Conservation (phyloP, 2,113 vertebrate genomes). For the Menura novaehollandiae region DNA sequence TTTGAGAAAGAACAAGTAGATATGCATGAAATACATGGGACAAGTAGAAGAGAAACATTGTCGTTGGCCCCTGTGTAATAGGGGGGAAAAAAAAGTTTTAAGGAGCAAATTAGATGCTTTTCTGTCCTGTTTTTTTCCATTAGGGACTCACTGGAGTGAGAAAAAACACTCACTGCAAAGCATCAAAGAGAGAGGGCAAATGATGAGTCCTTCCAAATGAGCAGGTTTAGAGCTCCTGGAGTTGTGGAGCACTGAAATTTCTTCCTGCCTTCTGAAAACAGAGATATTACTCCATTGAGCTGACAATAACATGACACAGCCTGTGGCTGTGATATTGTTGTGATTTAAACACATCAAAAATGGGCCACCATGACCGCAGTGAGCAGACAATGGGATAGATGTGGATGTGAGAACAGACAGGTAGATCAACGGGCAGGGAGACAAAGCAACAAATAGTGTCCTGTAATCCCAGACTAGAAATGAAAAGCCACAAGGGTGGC, state of each 20-base stretch:
- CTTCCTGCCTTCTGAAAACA: background rate
- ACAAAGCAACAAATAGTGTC: background rate
- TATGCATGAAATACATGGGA: background rate
- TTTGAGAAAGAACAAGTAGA: background rate
- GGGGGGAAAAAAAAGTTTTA: background rate
- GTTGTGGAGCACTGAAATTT: background rate
- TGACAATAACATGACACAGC: background rate
- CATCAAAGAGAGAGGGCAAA: background rate
- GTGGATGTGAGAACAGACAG: background rate
- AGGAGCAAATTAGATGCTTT: background rate
- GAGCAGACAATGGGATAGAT: background rate
- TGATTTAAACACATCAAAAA: background rate
- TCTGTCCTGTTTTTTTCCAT: background rate
- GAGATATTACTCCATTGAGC: background rate
- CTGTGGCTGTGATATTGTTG: background rate
- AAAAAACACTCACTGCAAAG: background rate
- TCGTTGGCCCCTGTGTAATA: background rate
- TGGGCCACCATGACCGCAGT: fast-evolving
- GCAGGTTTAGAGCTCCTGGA: background rate
- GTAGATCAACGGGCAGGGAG: background rate
- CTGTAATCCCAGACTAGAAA: background rate
- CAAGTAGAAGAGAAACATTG: background rate
- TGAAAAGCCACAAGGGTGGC: background rate
- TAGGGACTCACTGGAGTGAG: background rate
- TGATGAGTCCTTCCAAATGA: fast-evolving